Evolutionary conservation across 2,888 invertebrate species (phyloP), one percentile per base, ranked within the genome.

Genomic region (Hemithea aestivaria): DNA sequence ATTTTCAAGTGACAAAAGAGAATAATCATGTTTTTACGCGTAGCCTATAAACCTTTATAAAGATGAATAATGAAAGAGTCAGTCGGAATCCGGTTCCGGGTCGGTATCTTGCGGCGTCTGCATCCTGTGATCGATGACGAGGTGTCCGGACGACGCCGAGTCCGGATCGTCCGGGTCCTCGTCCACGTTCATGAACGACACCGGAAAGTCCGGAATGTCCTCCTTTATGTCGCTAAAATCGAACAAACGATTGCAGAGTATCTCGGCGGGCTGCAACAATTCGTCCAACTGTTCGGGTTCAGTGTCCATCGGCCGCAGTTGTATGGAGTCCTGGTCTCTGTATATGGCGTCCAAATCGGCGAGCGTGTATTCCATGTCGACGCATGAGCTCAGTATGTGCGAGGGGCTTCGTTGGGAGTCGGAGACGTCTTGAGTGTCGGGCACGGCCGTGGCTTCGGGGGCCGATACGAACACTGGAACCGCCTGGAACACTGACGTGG

Each of bases 341-440:
- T 71, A 79, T 26, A 78, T 72, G 31, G 70, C 56, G 54, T 82
- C 73, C 40, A 82, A 49, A 42, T 80, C 76, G 3, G 59, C 68
- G 31, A 77, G 48, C 1, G 76, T 62, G 43, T 63, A 80, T 20
- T 70, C 70, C 70, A 71, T 63, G 28, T 69, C 64, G 10, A 62
- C 57, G 37, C 64, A 61, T 24, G 69, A 66, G 12, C 70, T 44
- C 40, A 78, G 54, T 33, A 73, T 64, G 44, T 71, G 72, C 37
- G 78, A 76, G 43, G 80, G 78, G 93, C 74, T 95, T 92, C 95
- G 91, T 92, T 87, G 95, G 92, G 66, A 94, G 92, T 94, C 94
- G 20, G 20, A 10, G 1, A 92, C 84, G 94, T 93, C 57, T 5
- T 20, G 3, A 4, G 20, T 9, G 8, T 27, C n/a, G 2, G 8